Percentiles rank a stretch among this genome's conserved stretches.
Conservation (phyloP, 2,113 vertebrate species). For the Leptocoma aspasia region DNA sequence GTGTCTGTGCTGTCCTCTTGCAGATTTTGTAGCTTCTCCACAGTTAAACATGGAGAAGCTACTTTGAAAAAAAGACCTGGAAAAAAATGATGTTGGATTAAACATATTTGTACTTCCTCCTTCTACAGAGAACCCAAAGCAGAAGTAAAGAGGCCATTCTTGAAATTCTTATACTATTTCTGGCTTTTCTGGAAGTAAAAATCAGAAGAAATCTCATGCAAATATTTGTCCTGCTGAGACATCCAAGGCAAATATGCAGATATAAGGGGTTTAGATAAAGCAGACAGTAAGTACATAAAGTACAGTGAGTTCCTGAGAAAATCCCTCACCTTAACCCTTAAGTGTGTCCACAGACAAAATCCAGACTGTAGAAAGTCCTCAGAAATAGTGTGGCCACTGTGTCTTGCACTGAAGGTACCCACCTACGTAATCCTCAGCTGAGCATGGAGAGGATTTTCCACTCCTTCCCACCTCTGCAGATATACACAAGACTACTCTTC, state of each 20-base stretch:
- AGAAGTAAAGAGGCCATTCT: background rate
- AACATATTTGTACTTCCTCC: background rate
- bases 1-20: background rate
- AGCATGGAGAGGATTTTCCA: background rate
- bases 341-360: background rate
- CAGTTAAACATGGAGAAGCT: background rate
- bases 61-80: background rate
- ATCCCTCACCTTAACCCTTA: background rate
- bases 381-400: background rate
- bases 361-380: background rate
- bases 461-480: background rate
- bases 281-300: background rate
- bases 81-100: background rate
- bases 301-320: background rate
- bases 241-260: background rate
- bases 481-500: background rate
- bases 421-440: background rate
- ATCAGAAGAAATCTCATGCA: conserved; percentile 6
- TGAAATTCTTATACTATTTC: conserved; percentile 11
- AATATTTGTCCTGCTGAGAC: background rate
- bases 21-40: background rate
- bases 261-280: background rate
- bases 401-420: background rate
- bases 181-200: conserved; percentile 33
- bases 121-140: background rate